phyloP scores from a whole-genome alignment of 2,797 vertebrate genomes.

The Acomys russatus region DNA sequence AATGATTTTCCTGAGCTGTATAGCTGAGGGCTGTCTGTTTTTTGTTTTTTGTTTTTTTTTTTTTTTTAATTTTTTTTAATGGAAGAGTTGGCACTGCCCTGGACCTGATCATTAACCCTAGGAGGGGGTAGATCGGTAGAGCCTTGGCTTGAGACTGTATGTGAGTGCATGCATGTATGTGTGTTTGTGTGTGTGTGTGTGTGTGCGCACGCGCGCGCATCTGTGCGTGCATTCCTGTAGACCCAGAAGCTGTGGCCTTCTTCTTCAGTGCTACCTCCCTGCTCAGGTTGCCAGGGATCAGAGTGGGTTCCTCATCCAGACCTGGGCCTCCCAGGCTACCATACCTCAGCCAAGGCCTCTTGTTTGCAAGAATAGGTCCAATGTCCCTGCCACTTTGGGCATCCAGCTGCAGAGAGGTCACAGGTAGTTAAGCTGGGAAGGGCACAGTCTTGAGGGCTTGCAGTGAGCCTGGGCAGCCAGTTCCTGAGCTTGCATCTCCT shows the following conservation, averaged over 20 bases:
- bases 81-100: not conserved
- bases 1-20: rapidly evolving
- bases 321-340: not conserved
- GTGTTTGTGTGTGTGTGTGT: too few relatives aligned
- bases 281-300: not conserved
- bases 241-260: not conserved
- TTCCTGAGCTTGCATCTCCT: not conserved
- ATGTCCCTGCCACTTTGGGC: not conserved
- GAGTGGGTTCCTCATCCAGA: not conserved
- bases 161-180: not conserved
- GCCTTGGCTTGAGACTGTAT: rapidly evolving
- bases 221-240: not conserved
- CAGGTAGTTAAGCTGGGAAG: not conserved
- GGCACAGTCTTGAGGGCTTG: too few relatives aligned
- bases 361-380: not conserved
- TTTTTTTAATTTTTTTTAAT: not conserved
- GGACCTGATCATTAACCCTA: not conserved
- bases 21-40: not conserved
- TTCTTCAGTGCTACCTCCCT: too few relatives aligned
- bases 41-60: too few relatives aligned
- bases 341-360: not conserved
- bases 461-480: rapidly evolving
- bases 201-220: too few relatives aligned
- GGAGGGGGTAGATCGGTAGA: not conserved
- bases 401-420: too few relatives aligned